Conservation (phyloP, 2,888 invertebrate species). For the Cataglyphis rosenhaueri region DNA sequence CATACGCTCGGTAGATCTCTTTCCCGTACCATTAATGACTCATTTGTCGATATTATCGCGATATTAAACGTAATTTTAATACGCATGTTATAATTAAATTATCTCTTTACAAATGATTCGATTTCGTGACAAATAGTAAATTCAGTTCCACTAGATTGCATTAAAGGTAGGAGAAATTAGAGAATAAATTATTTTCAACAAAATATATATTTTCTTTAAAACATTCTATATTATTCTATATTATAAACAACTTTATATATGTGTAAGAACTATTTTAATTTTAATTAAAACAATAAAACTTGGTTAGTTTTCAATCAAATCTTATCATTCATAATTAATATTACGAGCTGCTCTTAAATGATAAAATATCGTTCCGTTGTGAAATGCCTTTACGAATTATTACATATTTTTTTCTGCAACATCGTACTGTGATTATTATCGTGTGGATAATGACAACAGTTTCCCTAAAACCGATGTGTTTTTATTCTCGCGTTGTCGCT, state of each 20-base stretch:
- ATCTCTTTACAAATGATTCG: neutral
- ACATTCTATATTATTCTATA: neutral
- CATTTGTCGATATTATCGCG: constrained; percentile 32
- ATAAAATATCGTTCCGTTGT: neutral
- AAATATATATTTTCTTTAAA: neutral
- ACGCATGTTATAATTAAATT: neutral
- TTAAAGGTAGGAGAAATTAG: neutral
- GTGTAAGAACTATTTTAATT: neutral
- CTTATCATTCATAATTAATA: neutral
- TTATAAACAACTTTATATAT: neutral
- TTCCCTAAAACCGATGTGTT: constrained; percentile 18
- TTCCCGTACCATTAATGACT: constrained; percentile 45
- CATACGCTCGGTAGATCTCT: constrained; percentile 50
- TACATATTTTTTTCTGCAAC: neutral
- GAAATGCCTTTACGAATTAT: neutral
- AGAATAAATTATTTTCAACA: neutral
- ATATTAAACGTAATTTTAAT: constrained; percentile 28
- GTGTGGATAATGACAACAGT: neutral
- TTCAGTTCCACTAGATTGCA: neutral
- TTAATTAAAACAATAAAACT: neutral
- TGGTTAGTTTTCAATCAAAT: neutral
- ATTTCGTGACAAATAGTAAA: neutral
- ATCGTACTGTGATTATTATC: neutral
- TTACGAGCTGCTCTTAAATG: neutral
- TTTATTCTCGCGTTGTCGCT: constrained; percentile 33